These are phyloP conservation scores for Eurystomus glaucurus DNA, from an alignment of 2,797 vertebrate genomes.

Conservation along the genomic window DNA sequence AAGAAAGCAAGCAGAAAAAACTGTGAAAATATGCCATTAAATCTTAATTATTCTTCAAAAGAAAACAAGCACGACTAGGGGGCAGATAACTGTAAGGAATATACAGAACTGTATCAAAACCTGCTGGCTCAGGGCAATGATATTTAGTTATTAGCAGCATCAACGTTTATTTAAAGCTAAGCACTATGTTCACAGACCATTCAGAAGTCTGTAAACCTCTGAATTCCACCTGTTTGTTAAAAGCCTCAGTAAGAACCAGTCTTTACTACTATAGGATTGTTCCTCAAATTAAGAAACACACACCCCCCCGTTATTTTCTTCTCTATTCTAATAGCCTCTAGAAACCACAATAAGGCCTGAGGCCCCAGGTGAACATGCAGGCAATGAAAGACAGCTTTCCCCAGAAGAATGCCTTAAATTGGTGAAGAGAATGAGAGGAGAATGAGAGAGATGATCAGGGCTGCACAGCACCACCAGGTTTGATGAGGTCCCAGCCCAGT, in stretches of 20 bases:
- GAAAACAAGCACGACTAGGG: conserved; percentile 83
- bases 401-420: neutral
- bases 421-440: neutral
- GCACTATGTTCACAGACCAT: conserved; percentile 20
- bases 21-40: conserved; percentile 84
- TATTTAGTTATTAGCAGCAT: conserved; percentile 67
- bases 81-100: conserved; percentile 82
- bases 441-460: neutral
- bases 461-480: neutral
- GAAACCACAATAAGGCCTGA: neutral
- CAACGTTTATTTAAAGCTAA: conserved; percentile 75
- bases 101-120: conserved; percentile 72
- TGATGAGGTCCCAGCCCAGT: neutral
- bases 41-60: conserved; percentile 89
- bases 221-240: conserved; percentile 20
- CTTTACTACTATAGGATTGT: neutral
- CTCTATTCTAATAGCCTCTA: neutral
- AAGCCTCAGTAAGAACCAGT: neutral
- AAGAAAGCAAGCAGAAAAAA: conserved; percentile 82
- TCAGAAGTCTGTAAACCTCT: neutral
- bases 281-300: neutral
- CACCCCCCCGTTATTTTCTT: fast-evolving
- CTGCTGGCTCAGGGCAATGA: conserved; percentile 76
- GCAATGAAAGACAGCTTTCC: neutral
- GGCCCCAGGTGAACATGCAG: neutral